Evolutionary conservation across 2,888 invertebrate species (phyloP), one percentile per base, ranked within the genome.

Genomic region (Polyommatus icarus): DNA sequence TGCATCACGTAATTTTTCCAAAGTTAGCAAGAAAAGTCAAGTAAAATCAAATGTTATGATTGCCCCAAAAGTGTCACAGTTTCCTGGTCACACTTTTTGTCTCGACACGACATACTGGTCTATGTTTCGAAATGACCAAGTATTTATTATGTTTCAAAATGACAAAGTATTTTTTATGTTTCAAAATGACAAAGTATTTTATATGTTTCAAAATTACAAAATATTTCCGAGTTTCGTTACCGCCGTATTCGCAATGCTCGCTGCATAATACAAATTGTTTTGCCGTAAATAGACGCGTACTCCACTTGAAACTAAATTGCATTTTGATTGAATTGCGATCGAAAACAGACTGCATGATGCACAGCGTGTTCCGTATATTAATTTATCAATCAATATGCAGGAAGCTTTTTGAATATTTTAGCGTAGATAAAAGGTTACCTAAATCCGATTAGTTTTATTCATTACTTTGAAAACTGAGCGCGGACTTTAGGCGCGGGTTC

Each of bases 291-390:
- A 67, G 67, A 61, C 61, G 61, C 10, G 29, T 67, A 15, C 67
- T 61, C 24, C 67, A 67, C 67, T 67, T 67, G 67, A 67, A 67
- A 67, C 29, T 67, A 67, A 67, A 67, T 67, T 67, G 67, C 67
- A 32, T 67, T 67, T 15, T 67, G 67, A 67, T 67, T 67, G 67
- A 67, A 67, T 67, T 32, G 67, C 67, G 29, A 67, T 67, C 29
- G 67, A 67, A 67, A 67, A 32, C 67, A 67, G 67, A 67, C 67
- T 67, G 32, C 67, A 29, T 18, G 29, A 67, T 67, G 67, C 29
- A 24, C 61, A 29, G 29, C 24, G 18, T 67, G 67, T 32, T 67
- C 5, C 29, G 67, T 67, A 67, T 6, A 67, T 67, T 67, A 32
- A 67, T 67, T 67, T 67, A 67, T 32, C 67, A 29, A 67, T 67